Base-by-base conservation (phyloP, 2,797 vertebrate species). In the Meda fulgida region DNA sequence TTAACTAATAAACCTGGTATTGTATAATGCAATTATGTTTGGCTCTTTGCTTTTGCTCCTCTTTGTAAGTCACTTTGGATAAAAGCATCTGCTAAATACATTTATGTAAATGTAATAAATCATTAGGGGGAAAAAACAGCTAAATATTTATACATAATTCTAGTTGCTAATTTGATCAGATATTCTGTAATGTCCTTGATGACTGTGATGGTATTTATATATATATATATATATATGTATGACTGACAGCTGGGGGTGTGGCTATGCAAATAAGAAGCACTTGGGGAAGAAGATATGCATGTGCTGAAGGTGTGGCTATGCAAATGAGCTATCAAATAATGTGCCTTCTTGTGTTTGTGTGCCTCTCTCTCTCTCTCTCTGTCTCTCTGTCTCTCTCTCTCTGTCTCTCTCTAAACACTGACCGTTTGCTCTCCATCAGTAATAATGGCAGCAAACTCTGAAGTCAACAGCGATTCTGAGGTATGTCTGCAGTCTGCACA, bases 401-500 rank as follows among this genome's bases (percentile, higher is more conserved):
- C 51, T 76, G 40, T 66, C 58, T 70, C 10, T 53, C 4, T 77
- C 70, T 13, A 0, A 14, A 38, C 79, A 65, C 66, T 79, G 38
- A 71, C 34, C 2, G 1, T 80, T 73, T 66, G 70, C 60, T 34
- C 63, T 67, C 18, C 58, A 86, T 69, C 43, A n/a, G 60, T 77
- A 78, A 48, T 40, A 67, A 86, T 90, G 90, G 87, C 88, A 69
- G 78, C 90, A 40, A 84, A 82, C 80, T 43, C 78, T n/a, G 88
- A 90, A 87, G 58, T 89, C 63, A 85, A 55, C 90, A 85, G 86
- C 31, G 75, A 88, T 81, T 34, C 67, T 23, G 89, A 91, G 89
- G 90, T 91, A 91, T 51, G 88, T 89, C 70, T 80, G 66, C 72
- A 6, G 81, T 81, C 38, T 75, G 70, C 69, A 77, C 43, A 53